These are phyloP conservation scores for Xyrichtys novacula DNA, from an alignment of 2,797 vertebrate genomes.

Conservation along the genomic window DNA sequence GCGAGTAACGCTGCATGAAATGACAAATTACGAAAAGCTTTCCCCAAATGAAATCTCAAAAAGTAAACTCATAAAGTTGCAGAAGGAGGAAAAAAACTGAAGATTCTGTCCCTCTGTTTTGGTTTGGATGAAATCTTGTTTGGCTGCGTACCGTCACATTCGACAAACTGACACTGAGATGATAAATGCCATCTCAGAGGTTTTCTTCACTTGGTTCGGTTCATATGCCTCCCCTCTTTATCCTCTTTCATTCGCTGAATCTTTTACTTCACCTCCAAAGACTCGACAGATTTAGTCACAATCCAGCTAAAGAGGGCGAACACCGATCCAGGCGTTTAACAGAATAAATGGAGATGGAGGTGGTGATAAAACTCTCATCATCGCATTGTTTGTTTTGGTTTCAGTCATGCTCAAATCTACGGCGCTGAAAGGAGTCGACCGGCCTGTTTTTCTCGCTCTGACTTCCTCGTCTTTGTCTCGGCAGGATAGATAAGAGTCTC, in stretches of 20 bases:
- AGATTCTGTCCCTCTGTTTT: not conserved
- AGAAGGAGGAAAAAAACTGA: not conserved
- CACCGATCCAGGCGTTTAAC: not conserved
- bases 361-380: fast-evolving
- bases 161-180: not conserved
- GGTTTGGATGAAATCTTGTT: not conserved
- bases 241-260: not conserved
- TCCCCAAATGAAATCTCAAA: not conserved
- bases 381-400: not conserved
- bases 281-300: not conserved
- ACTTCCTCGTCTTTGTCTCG: not conserved
- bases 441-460: not conserved
- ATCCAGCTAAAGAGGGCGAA: not conserved
- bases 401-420: not conserved
- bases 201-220: not conserved
- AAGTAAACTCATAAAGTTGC: not conserved
- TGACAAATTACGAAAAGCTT: slow-evolving; percentile 3
- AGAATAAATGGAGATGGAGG: not conserved
- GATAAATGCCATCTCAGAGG: not conserved
- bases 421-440: not conserved
- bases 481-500: not conserved
- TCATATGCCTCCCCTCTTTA: not conserved
- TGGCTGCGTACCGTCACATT: not conserved
- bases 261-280: not conserved
- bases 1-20: slow-evolving; percentile 23